These are phyloP conservation scores for Osmoderma eremita DNA, from an alignment of 2,888 invertebrate genomes.

Conservation along the genomic window DNA sequence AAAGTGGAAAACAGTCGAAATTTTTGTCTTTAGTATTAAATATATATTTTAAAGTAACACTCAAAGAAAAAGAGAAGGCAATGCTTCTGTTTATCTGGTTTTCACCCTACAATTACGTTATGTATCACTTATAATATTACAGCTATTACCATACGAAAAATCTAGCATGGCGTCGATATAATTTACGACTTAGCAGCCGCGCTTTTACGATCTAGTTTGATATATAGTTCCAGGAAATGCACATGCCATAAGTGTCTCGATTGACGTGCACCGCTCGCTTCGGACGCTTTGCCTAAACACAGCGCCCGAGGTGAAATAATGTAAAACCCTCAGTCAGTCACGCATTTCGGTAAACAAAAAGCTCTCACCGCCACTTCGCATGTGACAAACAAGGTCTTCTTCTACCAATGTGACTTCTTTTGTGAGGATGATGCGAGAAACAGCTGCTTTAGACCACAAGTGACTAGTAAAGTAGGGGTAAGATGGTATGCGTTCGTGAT, in stretches of 20 bases:
- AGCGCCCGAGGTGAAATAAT: constrained; percentile 55
- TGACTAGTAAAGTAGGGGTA: background rate
- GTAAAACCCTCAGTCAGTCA: constrained; percentile 61
- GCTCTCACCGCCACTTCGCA: background rate
- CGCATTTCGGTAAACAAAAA: constrained; percentile 60
- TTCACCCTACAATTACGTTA: too few species aligned
- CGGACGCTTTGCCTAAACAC: constrained; percentile 45
- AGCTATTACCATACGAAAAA: too few species aligned
- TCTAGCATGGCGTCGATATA: constrained; percentile 53
- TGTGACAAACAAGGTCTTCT: constrained; percentile 18
- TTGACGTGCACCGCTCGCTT: constrained; percentile 58
- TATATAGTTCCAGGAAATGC: constrained; percentile 61
- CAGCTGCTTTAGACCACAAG: constrained; percentile 3
- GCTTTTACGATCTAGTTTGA: constrained; percentile 60
- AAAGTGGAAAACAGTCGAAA: too few species aligned
- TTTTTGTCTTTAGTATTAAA: too few species aligned
- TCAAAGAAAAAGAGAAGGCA: too few species aligned
- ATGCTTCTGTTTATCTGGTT: too few species aligned
- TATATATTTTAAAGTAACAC: too few species aligned
- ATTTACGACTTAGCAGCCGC: constrained; percentile 61
- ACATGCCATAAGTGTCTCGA: constrained; percentile 60
- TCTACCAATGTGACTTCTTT: background rate
- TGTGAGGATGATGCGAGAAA: background rate
- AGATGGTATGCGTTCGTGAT: background rate
- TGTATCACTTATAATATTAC: too few species aligned